Conservation (phyloP, 2,888 invertebrate genomes). For the Parnassius smintheus region DNA sequence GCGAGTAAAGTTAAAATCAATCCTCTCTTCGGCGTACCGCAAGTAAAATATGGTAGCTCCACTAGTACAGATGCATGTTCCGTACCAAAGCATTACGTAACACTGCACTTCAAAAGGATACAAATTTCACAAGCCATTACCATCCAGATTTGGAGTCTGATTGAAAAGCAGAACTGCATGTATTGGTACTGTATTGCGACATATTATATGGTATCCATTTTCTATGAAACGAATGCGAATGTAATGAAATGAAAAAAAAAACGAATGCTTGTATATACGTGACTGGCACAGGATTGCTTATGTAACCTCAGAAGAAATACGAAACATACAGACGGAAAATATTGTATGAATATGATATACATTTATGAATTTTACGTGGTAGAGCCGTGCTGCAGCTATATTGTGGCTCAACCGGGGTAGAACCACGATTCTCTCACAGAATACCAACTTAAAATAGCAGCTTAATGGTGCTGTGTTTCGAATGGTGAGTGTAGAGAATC, state of each 20-base stretch:
- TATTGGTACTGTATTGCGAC: not conserved
- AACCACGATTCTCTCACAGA: no score
- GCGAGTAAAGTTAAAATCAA: slow-evolving; percentile 21
- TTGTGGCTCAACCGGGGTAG: no score
- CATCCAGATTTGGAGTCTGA: slow-evolving; percentile 4
- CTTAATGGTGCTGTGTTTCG: no score
- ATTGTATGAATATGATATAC: no score
- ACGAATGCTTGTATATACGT: not conserved
- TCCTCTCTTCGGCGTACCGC: slow-evolving; percentile 1
- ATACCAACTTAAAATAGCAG: no score
- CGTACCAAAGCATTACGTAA: slow-evolving; percentile 2
- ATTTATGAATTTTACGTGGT: no score
- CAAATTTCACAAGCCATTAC: slow-evolving; percentile 11
- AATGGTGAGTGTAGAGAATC: no score
- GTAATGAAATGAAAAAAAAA: no score
- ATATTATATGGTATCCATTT: not conserved
- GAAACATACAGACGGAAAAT: no score
- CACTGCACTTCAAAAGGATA: slow-evolving; percentile 5
- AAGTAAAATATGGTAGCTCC: slow-evolving; percentile 12
- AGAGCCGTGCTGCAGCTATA: no score
- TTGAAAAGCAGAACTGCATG: not conserved
- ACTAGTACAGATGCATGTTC: slow-evolving; percentile 1
- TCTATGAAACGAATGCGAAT: not conserved
- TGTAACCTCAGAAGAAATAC: no score
- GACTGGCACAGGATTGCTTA: no score